Base-by-base conservation (phyloP, 2,888 invertebrate species). In the Pseudanteris insignis region DNA sequence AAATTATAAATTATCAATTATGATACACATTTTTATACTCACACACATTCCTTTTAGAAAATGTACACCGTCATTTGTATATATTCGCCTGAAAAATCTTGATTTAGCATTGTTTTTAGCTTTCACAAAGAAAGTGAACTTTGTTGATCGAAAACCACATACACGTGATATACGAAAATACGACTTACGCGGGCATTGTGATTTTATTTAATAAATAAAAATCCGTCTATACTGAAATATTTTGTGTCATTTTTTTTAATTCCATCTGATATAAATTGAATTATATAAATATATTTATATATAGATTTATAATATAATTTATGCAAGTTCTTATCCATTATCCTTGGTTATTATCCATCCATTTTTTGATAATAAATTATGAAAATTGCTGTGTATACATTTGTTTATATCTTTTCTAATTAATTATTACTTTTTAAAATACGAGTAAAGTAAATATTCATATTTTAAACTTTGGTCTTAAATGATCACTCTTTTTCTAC, bases 181-280 rank as follows among this genome's bases (percentile, higher is more conserved):
- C 68, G 67, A 70, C 68, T 70, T 70, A 67, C 66, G 70, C 70
- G 66, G 68, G 70, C 68, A 70, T 70, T 70, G 68, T 70, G 70
- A 70, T 70, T 70, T 70, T 66, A 67, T 69, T 70, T 69, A 66
- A 67, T 68, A 58, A 66, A 66, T 65, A 70, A 67, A 70, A 68
- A 66, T 70, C 70, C 68, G 70, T 70, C 70, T 68, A 67, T 68
- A 70, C 64, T 65, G 58, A 43, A 62, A 28, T 4, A 10, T 3
- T 12, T 30, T 2, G 8, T 18, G 6, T 6, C 6, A 3, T 4
- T 18, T 18, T 18, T 4, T 18, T 18, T 6, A 18, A 18, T 18
- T 6, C 18, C 18, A 18, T 18, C 18, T 18, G n/a, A n/a, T n/a
- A n/a, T n/a, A n/a, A n/a, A n/a, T n/a, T n/a, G n/a, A n/a, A n/a